These are phyloP conservation scores for Aplochiton taeniatus DNA, from an alignment of 2,797 vertebrate species.

Conservation along the genomic window DNA sequence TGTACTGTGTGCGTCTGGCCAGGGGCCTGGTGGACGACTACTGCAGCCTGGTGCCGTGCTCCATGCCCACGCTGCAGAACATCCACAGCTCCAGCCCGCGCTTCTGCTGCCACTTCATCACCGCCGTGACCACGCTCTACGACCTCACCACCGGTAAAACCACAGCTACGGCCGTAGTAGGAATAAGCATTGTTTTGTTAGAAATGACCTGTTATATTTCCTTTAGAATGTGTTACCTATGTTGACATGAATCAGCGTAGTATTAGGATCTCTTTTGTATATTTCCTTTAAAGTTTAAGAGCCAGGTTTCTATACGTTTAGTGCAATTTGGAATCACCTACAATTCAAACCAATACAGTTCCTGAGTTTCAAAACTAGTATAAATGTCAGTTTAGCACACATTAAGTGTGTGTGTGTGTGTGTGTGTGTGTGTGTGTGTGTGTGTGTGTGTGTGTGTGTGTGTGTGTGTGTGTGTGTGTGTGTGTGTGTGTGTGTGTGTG, in stretches of 20 bases:
- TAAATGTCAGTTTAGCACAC: not conserved
- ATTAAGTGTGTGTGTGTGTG: not conserved
- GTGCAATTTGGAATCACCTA: too few relatives aligned
- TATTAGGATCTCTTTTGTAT: too few relatives aligned
- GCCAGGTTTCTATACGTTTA: too few relatives aligned
- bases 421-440: too few relatives aligned
- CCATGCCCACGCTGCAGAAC: slow-evolving; percentile 87
- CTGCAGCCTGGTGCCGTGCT: slow-evolving; percentile 90
- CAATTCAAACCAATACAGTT: too few relatives aligned
- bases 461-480: slow-evolving; percentile 10
- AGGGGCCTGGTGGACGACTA: slow-evolving; percentile 93
- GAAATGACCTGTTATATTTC: too few relatives aligned
- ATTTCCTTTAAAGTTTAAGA: too few relatives aligned
- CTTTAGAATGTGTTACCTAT: too few relatives aligned
- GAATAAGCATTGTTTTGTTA: too few relatives aligned
- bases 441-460: not conserved
- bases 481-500: slow-evolving; percentile 18
- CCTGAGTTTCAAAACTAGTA: too few relatives aligned
- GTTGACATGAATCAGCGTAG: too few relatives aligned
- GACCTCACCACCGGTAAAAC: slow-evolving; percentile 84
- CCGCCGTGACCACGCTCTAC: slow-evolving; percentile 87
- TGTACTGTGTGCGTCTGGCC: slow-evolving; percentile 88
- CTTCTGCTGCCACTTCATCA: slow-evolving; percentile 98
- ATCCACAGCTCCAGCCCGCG: slow-evolving; percentile 90
- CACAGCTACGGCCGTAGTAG: too few relatives aligned